Conservation (phyloP, 2,113 vertebrate species). For the Corythornis vintsioides region DNA sequence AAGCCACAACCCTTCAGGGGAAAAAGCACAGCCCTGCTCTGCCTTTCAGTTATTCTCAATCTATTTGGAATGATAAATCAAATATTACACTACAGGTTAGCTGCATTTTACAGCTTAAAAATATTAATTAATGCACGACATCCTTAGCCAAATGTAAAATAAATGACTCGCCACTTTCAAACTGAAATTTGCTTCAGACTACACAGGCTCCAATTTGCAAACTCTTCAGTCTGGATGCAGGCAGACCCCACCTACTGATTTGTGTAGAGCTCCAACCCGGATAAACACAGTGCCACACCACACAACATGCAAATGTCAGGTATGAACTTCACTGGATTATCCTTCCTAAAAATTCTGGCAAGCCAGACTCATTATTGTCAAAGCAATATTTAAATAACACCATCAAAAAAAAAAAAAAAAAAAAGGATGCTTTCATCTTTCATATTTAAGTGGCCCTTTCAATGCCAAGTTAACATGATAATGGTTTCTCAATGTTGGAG, state of each 20-base stretch:
- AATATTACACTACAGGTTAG: background rate
- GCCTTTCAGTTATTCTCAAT: background rate
- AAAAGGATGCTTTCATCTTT: constrained; percentile 16
- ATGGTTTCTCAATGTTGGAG: background rate
- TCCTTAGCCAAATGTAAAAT: constrained; percentile 1
- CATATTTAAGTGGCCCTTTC: background rate
- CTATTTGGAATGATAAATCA: constrained; percentile 3
- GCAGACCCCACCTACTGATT: constrained; percentile 26
- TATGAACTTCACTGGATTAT: background rate
- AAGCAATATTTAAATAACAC: constrained; percentile 8
- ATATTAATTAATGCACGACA: constrained; percentile 2
- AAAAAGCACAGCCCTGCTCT: background rate
- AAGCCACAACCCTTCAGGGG: background rate
- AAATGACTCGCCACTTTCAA: background rate
- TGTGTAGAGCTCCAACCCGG: background rate
- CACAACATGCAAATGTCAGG: background rate
- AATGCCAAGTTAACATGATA: constrained; percentile 33
- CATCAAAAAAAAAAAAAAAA: background rate
- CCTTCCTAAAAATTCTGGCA: background rate
- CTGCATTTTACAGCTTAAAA: constrained; percentile 6
- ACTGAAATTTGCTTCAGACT: constrained; percentile 32
- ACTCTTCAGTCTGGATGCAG: background rate
- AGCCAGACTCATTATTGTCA: background rate
- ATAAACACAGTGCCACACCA: background rate
- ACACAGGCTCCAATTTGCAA: constrained; percentile 17